Base-by-base conservation (phyloP, 2,113 vertebrate genomes). In the Tragelaphus imberbis region DNA sequence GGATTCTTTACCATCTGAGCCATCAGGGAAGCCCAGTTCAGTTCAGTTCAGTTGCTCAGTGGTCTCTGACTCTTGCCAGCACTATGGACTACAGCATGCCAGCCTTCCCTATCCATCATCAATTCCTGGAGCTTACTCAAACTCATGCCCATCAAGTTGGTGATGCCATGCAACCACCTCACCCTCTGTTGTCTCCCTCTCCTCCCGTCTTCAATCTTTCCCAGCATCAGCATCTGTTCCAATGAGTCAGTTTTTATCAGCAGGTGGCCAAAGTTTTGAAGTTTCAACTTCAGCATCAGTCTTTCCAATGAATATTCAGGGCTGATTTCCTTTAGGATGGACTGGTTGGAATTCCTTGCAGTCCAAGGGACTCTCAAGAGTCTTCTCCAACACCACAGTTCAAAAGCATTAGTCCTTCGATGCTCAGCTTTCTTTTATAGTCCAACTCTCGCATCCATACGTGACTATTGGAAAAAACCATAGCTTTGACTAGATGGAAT, bases 151-250 rank as follows among this genome's bases (percentile, higher is more conserved):
- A 23, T 40, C 68, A 36, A 71, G 65, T 6, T 40, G n/a, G 19
- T 71, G 68, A 40, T 71, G n/a, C 68, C 68, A 36, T 71, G 9
- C 4, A 36, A 71, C 10, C 68, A 71, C 10, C 10, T 71, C 68
- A 40, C 10, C 9, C 68, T 71, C n/a, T 71, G 17, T 36, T 0
- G 0, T 71, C 17, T 11, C n/a, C n/a, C 6, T 65, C 63, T 71
- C 2, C 17, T 36, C 5, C n/a, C 0, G 0, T 5, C 65, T 71
- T 71, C 9, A 71, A 12, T 71, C 19, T 71, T 71, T 12, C 19
- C 17, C n/a, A 71, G 0, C 9, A 71, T 71, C 0, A 36, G n/a
- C n/a, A 71, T 71, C 19, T 71, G 21, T 71, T 23, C n/a, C 19
- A 71, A 23, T 71, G n/a, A 71, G 11, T 23, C n/a, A 36, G 68